phyloP scores from a whole-genome alignment of 2,113 vertebrate genomes.

The Python bivittatus region DNA sequence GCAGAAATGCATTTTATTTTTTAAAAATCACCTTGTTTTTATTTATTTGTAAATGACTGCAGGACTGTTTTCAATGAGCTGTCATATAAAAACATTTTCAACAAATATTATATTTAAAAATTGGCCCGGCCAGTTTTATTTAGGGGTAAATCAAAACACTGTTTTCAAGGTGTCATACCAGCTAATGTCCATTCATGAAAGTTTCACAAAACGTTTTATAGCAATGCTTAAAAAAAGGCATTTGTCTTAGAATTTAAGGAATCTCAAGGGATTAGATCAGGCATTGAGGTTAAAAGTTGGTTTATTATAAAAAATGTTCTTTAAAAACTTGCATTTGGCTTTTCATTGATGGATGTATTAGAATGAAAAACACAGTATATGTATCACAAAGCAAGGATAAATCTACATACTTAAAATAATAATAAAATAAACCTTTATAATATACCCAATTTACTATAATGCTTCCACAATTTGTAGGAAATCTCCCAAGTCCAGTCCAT shows the following conservation, averaged over 20 bases:
- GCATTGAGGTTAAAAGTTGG: neutral
- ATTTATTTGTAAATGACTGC: too few species aligned
- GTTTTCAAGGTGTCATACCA: neutral
- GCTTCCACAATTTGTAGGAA: neutral
- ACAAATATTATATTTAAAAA: neutral
- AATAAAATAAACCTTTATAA: too few species aligned
- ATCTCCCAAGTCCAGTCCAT: too few species aligned
- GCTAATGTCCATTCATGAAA: neutral
- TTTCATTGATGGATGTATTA: neutral
- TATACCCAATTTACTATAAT: neutral
- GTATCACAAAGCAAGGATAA: neutral
- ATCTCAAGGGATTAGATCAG: neutral
- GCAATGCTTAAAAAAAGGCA: neutral
- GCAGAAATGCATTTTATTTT: neutral
- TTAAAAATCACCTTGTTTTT: too few species aligned
- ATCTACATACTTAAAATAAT: neutral
- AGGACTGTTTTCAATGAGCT: too few species aligned
- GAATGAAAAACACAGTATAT: neutral
- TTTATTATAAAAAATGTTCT: neutral
- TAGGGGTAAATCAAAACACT: neutral
- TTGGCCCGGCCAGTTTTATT: neutral
- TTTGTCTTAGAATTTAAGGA: neutral
- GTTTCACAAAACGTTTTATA: neutral
- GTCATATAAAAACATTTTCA: too few species aligned
- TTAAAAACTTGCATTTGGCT: neutral